Evolutionary conservation across 2,797 vertebrate genomes (phyloP).

Genomic region (Centropyge bicolor): DNA sequence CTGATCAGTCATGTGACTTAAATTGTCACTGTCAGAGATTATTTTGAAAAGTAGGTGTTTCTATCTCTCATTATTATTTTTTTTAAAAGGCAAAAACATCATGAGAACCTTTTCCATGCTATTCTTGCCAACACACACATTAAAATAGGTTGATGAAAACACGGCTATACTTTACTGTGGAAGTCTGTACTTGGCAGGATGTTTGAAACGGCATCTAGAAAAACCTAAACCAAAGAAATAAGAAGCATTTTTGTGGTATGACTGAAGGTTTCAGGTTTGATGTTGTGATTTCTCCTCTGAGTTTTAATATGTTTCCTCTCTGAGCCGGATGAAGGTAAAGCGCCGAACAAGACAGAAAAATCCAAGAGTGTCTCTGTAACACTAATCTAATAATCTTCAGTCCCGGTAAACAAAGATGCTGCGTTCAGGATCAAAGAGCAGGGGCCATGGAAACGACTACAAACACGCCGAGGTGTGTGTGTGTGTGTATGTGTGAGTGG

Average conservation of each 20-base stretch:
- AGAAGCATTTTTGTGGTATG: conserved; percentile 7
- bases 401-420: background rate
- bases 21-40: too few relatives aligned
- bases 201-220: conserved; percentile 28
- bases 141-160: too few relatives aligned
- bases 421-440: conserved; percentile 10
- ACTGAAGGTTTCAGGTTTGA: conserved; percentile 17
- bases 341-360: background rate
- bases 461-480: conserved; percentile 11
- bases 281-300: background rate
- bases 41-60: too few relatives aligned
- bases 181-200: conserved; percentile 34
- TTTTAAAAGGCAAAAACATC: too few relatives aligned
- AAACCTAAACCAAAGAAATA: conserved; percentile 7
- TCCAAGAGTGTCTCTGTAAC: background rate
- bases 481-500: background rate
- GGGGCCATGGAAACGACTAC: conserved; percentile 29
- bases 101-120: too few relatives aligned
- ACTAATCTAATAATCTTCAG: conserved; percentile 19
- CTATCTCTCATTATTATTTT: too few relatives aligned
- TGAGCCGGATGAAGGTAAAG: background rate
- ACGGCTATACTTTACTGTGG: conserved; percentile 12
- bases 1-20: too few relatives aligned
- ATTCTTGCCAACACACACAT: too few relatives aligned
- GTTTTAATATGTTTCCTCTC: background rate